A percentile compares a stretch with the other conserved stretches of the same genome.
Conservation (phyloP, 2,113 vertebrate species). For the Pteruthius melanotis region DNA sequence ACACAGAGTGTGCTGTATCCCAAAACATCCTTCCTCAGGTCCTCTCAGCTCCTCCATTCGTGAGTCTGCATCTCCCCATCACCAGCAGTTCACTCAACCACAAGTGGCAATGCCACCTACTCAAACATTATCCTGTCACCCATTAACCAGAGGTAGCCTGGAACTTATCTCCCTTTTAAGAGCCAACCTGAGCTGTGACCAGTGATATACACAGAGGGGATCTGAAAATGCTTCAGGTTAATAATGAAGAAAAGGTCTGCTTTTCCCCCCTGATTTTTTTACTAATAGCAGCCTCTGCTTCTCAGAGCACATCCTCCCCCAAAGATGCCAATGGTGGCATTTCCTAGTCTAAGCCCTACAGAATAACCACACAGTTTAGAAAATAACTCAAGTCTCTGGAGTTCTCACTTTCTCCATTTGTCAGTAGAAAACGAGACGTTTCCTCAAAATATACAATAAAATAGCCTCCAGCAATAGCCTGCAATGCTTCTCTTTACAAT, state of each 20-base stretch:
- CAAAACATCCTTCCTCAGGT: background rate
- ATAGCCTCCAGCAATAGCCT: constrained; percentile 47
- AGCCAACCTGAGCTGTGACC: background rate
- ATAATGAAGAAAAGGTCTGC: background rate
- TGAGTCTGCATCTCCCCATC: background rate
- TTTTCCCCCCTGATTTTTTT: fast-evolving
- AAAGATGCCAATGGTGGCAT: background rate
- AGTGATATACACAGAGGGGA: background rate
- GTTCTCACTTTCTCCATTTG: constrained; percentile 47
- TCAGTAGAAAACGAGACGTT: constrained; percentile 39
- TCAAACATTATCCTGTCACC: background rate
- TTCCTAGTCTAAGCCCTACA: constrained; percentile 7
- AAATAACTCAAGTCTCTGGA: constrained; percentile 33
- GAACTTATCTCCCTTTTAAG: background rate
- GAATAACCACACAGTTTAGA: constrained; percentile 23
- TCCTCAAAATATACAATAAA: constrained; percentile 59
- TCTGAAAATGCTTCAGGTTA: background rate
- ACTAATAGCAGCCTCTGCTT: background rate
- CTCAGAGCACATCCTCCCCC: background rate
- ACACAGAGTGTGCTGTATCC: background rate
- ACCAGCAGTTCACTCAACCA: background rate
- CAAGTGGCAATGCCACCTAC: background rate
- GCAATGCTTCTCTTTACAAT: constrained; percentile 41
- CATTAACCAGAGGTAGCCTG: background rate
- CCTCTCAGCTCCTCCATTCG: background rate